phyloP scores from a whole-genome alignment of 92 coral and sea anemone genomes.

The Bergia sp. region DNA sequence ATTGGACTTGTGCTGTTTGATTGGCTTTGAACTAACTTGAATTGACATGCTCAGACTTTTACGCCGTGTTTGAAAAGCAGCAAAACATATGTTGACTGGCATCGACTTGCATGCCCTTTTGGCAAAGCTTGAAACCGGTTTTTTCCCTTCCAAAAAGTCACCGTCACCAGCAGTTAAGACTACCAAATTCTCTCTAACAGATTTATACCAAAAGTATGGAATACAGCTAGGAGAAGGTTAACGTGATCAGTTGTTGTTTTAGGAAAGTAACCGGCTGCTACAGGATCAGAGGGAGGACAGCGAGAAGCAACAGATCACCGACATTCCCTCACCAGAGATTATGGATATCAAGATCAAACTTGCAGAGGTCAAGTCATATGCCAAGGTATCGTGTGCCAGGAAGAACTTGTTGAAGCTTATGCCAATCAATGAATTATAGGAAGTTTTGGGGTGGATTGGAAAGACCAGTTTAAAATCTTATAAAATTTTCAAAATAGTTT shows the following conservation, averaged over 20 bases:
- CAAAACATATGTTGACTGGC: too few relatives aligned
- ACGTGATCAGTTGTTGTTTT: background rate
- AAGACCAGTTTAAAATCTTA: too few relatives aligned
- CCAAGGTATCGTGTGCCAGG: slow-evolving; percentile 66
- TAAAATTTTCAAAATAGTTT: too few relatives aligned
- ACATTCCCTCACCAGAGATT: slow-evolving; percentile 83
- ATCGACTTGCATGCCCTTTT: too few relatives aligned
- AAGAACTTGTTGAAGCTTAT: background rate
- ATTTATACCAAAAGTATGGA: background rate
- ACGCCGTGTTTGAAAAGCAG: too few relatives aligned
- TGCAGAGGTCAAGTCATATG: slow-evolving; percentile 84
- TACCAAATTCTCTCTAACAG: background rate
- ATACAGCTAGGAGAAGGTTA: background rate
- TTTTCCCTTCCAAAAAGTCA: too few relatives aligned
- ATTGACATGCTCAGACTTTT: too few relatives aligned
- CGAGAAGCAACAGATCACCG: slow-evolving; percentile 62
- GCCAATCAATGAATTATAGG: background rate
- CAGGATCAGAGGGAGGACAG: slow-evolving; percentile 83
- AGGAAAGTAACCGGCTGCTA: slow-evolving; percentile 85
- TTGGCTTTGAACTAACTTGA: too few relatives aligned
- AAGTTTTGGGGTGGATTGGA: too few relatives aligned
- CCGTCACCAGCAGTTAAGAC: background rate
- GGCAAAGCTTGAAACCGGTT: too few relatives aligned
- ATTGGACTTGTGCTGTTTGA: too few relatives aligned
- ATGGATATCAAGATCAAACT: slow-evolving; percentile 90